A percentile compares a stretch with the other conserved stretches of the same genome.
phyloP scores from a whole-genome alignment of 2,113 vertebrate species.

The Lophochroa leadbeateri region DNA sequence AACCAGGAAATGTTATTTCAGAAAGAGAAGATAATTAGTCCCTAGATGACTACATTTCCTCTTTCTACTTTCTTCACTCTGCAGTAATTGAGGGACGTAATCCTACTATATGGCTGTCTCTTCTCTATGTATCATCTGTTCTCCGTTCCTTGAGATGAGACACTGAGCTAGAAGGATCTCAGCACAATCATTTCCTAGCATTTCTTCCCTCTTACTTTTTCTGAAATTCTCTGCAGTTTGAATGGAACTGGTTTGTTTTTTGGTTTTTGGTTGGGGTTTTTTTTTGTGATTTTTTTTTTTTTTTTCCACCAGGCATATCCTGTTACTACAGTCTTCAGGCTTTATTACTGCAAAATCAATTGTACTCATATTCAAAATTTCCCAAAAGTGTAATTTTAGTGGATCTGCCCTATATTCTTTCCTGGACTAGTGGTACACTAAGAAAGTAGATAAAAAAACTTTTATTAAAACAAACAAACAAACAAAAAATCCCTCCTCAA shows the following conservation, averaged over 20 bases:
- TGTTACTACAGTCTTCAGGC: background rate
- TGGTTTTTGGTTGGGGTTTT: too few species aligned
- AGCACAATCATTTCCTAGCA: background rate
- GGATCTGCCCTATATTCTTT: background rate
- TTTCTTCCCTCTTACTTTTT: background rate
- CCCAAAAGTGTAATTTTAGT: background rate
- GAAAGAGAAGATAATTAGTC: background rate
- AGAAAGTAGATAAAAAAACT: background rate
- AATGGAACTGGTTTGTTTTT: background rate
- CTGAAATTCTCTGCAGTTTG: background rate
- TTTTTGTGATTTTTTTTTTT: background rate
- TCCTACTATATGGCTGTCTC: background rate
- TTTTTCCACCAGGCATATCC: background rate
- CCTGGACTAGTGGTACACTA: background rate
- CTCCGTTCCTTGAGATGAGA: background rate
- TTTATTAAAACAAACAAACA: background rate
- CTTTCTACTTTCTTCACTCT: background rate
- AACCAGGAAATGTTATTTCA: background rate
- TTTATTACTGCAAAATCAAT: background rate
- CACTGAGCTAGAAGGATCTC: background rate
- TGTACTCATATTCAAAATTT: background rate
- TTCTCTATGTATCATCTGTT: background rate
- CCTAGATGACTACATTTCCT: background rate
- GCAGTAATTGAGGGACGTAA: background rate
- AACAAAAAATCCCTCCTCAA: background rate